phyloP scores from a whole-genome alignment of 2,888 invertebrate genomes.

The Eristalis pertinax region DNA sequence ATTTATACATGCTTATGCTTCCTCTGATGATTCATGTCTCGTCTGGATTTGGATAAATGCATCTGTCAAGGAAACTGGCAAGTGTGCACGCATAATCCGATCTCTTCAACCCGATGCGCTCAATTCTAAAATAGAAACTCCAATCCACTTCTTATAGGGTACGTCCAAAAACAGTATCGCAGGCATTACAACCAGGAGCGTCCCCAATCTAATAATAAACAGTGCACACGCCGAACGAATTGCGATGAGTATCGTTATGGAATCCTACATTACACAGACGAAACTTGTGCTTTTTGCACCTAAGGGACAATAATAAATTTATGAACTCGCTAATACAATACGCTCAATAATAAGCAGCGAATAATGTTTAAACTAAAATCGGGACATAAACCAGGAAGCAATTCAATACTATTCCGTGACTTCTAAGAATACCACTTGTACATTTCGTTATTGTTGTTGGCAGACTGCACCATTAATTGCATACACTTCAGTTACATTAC shows the following conservation, averaged over 20 bases:
- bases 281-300: constrained; percentile 17
- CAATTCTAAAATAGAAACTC: constrained; percentile 55
- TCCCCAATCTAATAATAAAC: constrained; percentile 37
- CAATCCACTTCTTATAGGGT: constrained; percentile 3
- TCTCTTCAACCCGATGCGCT: constrained; percentile 50
- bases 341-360: not conserved
- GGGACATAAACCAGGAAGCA: constrained; percentile 49
- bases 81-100: constrained; percentile 24
- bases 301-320: constrained; percentile 18
- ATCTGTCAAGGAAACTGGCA: constrained; percentile 7
- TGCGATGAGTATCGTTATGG: constrained; percentile 32
- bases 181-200: constrained; percentile 28
- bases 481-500: constrained; percentile 5
- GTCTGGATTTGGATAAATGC: constrained; percentile 35
- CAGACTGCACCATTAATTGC: constrained; percentile 22
- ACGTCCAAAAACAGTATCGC: constrained; percentile 46
- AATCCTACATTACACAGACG: not conserved
- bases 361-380: constrained; percentile 17
- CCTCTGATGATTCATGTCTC: constrained; percentile 34
- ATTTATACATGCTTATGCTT: not conserved
- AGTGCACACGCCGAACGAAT: constrained; percentile 7
- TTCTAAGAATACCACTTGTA: constrained; percentile 26
- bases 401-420: constrained; percentile 10
- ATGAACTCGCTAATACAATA: constrained; percentile 1
- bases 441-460: constrained; percentile 17